Evolutionary conservation across 2,888 invertebrate genomes (phyloP).

Genomic region (Philereme transversata): DNA sequence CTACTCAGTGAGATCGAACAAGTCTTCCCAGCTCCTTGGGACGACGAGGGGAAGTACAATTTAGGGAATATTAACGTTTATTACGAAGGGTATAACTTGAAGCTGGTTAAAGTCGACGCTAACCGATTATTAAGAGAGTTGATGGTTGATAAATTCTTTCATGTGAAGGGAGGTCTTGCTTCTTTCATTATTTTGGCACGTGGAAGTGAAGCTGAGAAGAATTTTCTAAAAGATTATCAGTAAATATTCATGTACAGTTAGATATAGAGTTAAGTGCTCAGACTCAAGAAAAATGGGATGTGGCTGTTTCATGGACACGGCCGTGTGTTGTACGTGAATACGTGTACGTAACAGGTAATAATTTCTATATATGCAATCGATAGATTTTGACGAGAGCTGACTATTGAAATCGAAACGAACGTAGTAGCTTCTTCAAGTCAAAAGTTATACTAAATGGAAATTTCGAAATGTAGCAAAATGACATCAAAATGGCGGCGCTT

Average conservation of each 20-base stretch:
- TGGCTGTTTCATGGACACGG: too few relatives aligned
- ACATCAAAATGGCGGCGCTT: too few relatives aligned
- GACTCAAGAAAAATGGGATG: too few relatives aligned
- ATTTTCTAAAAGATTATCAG: conserved; percentile 81
- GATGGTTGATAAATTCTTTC: conserved; percentile 74
- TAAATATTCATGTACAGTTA: conserved; percentile 26
- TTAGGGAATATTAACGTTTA: conserved; percentile 86
- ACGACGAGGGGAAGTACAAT: conserved; percentile 86
- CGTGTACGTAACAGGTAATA: too few relatives aligned
- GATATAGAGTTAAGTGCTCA: too few relatives aligned
- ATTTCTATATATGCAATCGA: too few relatives aligned
- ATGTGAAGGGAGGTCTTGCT: conserved; percentile 86
- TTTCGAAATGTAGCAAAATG: too few relatives aligned
- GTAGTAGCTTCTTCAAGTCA: too few relatives aligned
- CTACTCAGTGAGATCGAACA: conserved; percentile 76
- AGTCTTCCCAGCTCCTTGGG: conserved; percentile 90
- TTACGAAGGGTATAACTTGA: conserved; percentile 87
- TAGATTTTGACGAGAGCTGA: too few relatives aligned
- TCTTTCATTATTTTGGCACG: conserved; percentile 85
- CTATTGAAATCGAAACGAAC: too few relatives aligned
- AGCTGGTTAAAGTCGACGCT: conserved; percentile 84
- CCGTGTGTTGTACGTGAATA: too few relatives aligned
- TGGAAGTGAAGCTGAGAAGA: conserved; percentile 82
- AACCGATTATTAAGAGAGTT: conserved; percentile 13
- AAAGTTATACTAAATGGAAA: too few relatives aligned